phyloP scores from a whole-genome alignment of 2,113 vertebrate species.

The Girardinichthys multiradiatus region DNA sequence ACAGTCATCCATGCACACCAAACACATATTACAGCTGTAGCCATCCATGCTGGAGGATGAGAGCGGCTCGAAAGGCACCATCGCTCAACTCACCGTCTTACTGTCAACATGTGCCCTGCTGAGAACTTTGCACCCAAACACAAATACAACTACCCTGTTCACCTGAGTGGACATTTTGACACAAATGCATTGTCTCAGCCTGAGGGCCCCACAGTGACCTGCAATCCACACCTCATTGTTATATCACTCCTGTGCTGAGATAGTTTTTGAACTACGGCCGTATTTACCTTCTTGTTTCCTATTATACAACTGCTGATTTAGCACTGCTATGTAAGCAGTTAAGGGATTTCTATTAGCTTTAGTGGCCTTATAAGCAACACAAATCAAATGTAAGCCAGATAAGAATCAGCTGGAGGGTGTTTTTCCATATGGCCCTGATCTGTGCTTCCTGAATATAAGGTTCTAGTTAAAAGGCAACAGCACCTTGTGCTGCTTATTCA shows the following conservation, averaged over 20 bases:
- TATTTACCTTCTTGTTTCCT: conserved; percentile 58
- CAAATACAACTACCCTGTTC: conserved; percentile 23
- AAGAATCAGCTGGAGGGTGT: conserved; percentile 64
- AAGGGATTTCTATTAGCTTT: conserved; percentile 56
- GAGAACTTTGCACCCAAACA: conserved; percentile 23
- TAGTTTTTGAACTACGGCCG: conserved; percentile 12
- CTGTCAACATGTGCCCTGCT: conserved; percentile 51
- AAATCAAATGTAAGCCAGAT: conserved; percentile 75
- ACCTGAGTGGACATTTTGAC: conserved; percentile 51
- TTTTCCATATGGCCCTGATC: conserved; percentile 51
- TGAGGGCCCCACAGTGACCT: conserved; percentile 10
- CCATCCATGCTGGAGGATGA: conserved; percentile 3
- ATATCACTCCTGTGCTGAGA: conserved; percentile 8
- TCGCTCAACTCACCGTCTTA: conserved; percentile 42
- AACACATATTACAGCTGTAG: conserved; percentile 20
- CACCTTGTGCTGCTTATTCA: conserved; percentile 36
- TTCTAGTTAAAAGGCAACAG: conserved; percentile 46
- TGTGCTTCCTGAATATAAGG: conserved; percentile 63
- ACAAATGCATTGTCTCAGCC: conserved; percentile 29
- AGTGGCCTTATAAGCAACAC: conserved; percentile 57
- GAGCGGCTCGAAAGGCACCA: background rate
- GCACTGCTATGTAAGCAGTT: conserved; percentile 60
- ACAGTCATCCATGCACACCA: conserved; percentile 45
- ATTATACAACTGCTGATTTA: conserved; percentile 65
- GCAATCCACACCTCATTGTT: conserved; percentile 34